Conservation (phyloP, 2,888 invertebrate genomes). For the Orchestes rusci region DNA sequence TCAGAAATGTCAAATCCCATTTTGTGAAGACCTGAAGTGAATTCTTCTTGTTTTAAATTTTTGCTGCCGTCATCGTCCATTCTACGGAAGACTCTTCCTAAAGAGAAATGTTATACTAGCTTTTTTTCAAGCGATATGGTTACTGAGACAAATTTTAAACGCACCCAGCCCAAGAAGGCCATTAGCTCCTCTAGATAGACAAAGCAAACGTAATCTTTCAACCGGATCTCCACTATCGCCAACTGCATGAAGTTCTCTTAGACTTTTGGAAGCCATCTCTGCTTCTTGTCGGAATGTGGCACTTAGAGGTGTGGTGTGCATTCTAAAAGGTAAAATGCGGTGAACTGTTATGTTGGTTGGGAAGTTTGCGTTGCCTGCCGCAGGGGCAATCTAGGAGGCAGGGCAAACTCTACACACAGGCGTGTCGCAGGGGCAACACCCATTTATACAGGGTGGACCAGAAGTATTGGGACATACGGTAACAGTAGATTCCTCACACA, state of each 20-base stretch:
- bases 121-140: background rate
- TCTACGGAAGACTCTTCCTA: conserved; percentile 69
- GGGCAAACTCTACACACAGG: too few relatives aligned
- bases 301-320: conserved; percentile 56
- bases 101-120: conserved; percentile 6
- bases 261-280: conserved; percentile 69
- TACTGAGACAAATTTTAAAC: background rate
- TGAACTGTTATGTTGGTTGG: too few relatives aligned
- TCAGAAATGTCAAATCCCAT: conserved; percentile 63
- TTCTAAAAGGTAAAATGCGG: conserved; percentile 10
- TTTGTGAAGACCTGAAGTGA: conserved; percentile 69
- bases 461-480: too few relatives aligned
- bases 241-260: conserved; percentile 53
- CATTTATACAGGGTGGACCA: too few relatives aligned
- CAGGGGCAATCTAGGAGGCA: too few relatives aligned
- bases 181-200: conserved; percentile 76
- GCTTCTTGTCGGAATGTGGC: conserved; percentile 69
- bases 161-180: conserved; percentile 79
- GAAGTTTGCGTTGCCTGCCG: too few relatives aligned
- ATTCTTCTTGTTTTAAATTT: conserved; percentile 72
- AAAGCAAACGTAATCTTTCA: conserved; percentile 75
- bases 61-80: conserved; percentile 91
- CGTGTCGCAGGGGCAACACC: too few relatives aligned
- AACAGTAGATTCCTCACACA: too few relatives aligned
- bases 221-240: conserved; percentile 59